phyloP scores from a whole-genome alignment of 1,140 invertebrate species.

The Drosophila nikananu region DNA sequence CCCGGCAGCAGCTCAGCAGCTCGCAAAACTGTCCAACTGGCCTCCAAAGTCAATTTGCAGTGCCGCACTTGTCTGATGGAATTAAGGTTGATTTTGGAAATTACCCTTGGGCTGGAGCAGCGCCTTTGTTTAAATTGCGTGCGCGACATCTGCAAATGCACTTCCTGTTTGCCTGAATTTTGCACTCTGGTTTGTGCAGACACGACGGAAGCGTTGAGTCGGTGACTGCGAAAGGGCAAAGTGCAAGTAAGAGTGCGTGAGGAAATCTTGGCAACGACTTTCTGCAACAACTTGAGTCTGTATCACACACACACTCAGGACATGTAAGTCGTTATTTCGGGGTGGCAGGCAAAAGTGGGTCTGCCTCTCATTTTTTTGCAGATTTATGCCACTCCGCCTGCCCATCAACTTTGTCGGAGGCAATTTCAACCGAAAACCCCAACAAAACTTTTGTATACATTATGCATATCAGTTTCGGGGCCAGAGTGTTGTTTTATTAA shows the following conservation, averaged over 20 bases:
- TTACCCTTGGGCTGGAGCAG: constrained; percentile 14
- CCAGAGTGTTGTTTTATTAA: constrained; percentile 47
- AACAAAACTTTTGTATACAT: constrained; percentile 61
- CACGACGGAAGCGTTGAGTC: neutral
- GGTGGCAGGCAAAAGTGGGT: neutral
- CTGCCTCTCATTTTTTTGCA: constrained; percentile 31
- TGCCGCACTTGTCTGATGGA: constrained; percentile 42
- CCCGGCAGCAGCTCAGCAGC: constrained; percentile 1
- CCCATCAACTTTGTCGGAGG: constrained; percentile 49
- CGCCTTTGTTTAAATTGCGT: constrained; percentile 9
- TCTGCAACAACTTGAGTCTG: constrained; percentile 11
- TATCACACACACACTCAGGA: neutral
- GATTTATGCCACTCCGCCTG: constrained; percentile 52
- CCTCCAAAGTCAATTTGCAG: constrained; percentile 59
- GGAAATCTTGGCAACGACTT: constrained; percentile 21
- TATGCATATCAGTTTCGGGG: constrained; percentile 61
- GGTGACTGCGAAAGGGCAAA: constrained; percentile 11
- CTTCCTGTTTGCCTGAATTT: constrained; percentile 4
- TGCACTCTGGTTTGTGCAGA: constrained; percentile 19
- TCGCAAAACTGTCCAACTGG: constrained; percentile 19
- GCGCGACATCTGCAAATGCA: constrained; percentile 13
- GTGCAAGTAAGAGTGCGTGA: constrained; percentile 32
- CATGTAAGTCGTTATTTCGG: neutral
- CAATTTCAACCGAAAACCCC: constrained; percentile 38
- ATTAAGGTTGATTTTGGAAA: constrained; percentile 51